Base-by-base conservation (phyloP, 1,140 invertebrate genomes). In the Leptinotarsa lineolata region DNA sequence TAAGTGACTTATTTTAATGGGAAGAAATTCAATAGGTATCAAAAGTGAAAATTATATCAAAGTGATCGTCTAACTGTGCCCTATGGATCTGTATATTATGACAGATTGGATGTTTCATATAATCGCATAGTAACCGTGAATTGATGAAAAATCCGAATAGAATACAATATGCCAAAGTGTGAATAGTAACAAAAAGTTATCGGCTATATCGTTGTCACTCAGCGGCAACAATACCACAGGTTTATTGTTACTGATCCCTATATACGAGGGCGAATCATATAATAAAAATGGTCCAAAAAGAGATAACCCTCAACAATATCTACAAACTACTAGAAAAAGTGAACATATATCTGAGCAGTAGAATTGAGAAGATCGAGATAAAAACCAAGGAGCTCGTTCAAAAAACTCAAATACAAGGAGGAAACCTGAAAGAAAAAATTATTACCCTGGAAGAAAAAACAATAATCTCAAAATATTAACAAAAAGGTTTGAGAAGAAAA, bases 31-130 rank as follows among this genome's bases (percentile, higher is more conserved):
- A 21, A n/a, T n/a, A n/a, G n/a, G n/a, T n/a, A n/a, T n/a, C n/a
- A n/a, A n/a, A n/a, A n/a, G n/a, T n/a, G n/a, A n/a, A 63, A 63
- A 63, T 63, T 63, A 63, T 63, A 63, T 63, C 16, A 2, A 63
- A 63, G 1, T 63, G 21, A 63, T 63, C n/a, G 1, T 22, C 15
- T n/a, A 63, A 22, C 1, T 63, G 20, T n/a, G n/a, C n/a, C n/a
- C n/a, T n/a, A n/a, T n/a, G n/a, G n/a, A n/a, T n/a, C n/a, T n/a
- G n/a, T n/a, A n/a, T n/a, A n/a, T n/a, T 63, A 63, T 63, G 61
- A 63, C 1, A 15, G 1, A 63, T 13, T 63, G 61, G 20, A 63
- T 63, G 61, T 63, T 63, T 63, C 61, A 30, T 5, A 24, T 15
- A 63, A 22, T 63, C 16, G 61, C 61, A 63, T 63, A 63, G 5